These are phyloP conservation scores for Chionodraco myersi DNA, from an alignment of 2,113 vertebrate genomes.

Conservation along the genomic window DNA sequence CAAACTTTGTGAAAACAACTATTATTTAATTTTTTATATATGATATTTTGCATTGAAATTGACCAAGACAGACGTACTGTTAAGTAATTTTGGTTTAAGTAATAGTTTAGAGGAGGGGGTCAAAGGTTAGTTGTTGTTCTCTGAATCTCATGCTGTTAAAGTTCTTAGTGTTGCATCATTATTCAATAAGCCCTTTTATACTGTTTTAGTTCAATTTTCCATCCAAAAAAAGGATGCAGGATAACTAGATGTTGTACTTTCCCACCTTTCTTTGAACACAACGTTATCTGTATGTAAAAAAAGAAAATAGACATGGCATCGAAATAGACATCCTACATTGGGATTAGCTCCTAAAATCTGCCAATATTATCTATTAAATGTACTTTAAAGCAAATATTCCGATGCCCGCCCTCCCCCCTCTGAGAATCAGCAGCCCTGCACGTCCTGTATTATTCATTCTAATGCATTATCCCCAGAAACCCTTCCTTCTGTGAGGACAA, in stretches of 20 bases:
- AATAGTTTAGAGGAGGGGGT: too few relatives aligned
- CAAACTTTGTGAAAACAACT: not conserved
- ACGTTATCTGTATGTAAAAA: too few relatives aligned
- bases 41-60: not conserved
- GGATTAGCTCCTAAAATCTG: too few relatives aligned
- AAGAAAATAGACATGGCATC: too few relatives aligned
- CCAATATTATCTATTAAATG: not conserved
- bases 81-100: not conserved
- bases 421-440: not conserved
- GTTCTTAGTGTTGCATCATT: not conserved
- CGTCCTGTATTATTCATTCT: conserved; percentile 7
- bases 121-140: too few relatives aligned
- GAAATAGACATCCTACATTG: too few relatives aligned
- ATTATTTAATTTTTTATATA: not conserved
- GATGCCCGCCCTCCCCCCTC: not conserved
- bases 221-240: not conserved
- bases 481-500: not conserved
- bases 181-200: not conserved
- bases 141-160: too few relatives aligned
- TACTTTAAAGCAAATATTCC: not conserved
- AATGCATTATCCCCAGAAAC: conserved; percentile 29
- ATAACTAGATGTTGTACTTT: not conserved
- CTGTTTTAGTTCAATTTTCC: too few relatives aligned
- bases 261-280: not conserved
- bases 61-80: not conserved